Conservation (phyloP, 2,113 vertebrate genomes). For the Ctenomys sociabilis region DNA sequence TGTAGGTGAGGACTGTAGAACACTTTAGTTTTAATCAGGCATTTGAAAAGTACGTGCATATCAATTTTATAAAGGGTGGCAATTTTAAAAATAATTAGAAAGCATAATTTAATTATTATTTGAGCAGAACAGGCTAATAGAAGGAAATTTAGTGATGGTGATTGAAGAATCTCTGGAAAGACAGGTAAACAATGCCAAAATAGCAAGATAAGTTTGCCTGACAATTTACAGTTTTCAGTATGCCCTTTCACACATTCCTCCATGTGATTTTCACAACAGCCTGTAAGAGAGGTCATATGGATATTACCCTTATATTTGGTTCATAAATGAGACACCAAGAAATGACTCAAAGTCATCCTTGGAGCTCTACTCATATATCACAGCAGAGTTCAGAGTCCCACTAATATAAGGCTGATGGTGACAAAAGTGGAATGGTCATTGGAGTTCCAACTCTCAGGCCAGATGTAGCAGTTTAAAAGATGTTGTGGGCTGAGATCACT, state of each 20-base stretch:
- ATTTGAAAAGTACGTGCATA: background rate
- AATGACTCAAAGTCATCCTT: background rate
- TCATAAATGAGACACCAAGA: background rate
- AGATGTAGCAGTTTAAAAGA: background rate
- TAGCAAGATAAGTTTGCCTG: background rate
- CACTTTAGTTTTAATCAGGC: background rate
- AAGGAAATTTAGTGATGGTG: background rate
- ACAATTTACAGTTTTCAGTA: background rate
- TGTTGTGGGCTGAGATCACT: background rate
- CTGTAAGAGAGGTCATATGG: background rate
- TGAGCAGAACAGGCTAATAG: background rate
- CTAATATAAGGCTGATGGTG: background rate
- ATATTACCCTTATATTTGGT: background rate
- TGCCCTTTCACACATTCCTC: background rate
- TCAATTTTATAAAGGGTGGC: background rate
- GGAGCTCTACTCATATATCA: background rate
- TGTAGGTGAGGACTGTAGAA: background rate
- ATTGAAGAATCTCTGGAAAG: background rate
- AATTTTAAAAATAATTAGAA: background rate
- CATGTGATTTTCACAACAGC: conserved; percentile 11
- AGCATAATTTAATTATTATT: conserved; percentile 7
- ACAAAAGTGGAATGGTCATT: background rate
- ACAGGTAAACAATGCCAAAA: background rate
- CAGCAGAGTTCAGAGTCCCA: background rate
- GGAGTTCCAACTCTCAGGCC: background rate